Conservation (phyloP, 2,113 vertebrate genomes). For the Nipponia nippon region DNA sequence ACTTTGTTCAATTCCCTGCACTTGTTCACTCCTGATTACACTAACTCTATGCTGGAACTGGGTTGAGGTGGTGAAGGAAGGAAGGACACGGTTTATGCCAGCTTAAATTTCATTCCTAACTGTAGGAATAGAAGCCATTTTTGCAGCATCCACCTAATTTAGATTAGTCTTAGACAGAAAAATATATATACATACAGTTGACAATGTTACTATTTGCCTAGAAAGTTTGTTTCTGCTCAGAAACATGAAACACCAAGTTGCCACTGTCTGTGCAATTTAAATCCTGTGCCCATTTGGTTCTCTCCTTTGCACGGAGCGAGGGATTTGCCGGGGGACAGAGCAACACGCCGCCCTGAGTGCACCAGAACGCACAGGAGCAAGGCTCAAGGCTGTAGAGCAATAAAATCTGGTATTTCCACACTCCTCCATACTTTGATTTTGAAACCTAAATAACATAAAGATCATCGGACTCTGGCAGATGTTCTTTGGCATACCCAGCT, state of each 20-base stretch:
- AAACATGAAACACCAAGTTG: not conserved
- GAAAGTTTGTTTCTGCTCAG: not conserved
- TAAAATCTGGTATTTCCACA: not conserved
- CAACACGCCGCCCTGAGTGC: fast-evolving
- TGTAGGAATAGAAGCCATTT: not conserved
- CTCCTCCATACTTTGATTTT: not conserved
- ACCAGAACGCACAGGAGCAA: not conserved
- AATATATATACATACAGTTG: not conserved
- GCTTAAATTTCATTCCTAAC: not conserved
- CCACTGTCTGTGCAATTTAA: not conserved
- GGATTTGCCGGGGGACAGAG: not conserved
- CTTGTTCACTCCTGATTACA: not conserved
- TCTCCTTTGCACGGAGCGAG: fast-evolving
- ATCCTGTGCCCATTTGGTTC: not conserved
- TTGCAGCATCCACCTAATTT: not conserved
- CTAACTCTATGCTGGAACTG: not conserved
- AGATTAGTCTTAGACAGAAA: not conserved
- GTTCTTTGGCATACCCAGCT: not conserved
- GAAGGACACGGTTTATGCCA: not conserved
- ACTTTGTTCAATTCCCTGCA: not conserved
- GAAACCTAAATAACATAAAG: not conserved
- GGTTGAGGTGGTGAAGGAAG: not conserved
- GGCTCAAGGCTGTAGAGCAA: not conserved
- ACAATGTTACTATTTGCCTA: not conserved
- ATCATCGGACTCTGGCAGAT: not conserved